Evolutionary conservation across 2,888 invertebrate species (phyloP), one percentile per base, ranked within the genome.

Genomic region (Creontiades dilutus): DNA sequence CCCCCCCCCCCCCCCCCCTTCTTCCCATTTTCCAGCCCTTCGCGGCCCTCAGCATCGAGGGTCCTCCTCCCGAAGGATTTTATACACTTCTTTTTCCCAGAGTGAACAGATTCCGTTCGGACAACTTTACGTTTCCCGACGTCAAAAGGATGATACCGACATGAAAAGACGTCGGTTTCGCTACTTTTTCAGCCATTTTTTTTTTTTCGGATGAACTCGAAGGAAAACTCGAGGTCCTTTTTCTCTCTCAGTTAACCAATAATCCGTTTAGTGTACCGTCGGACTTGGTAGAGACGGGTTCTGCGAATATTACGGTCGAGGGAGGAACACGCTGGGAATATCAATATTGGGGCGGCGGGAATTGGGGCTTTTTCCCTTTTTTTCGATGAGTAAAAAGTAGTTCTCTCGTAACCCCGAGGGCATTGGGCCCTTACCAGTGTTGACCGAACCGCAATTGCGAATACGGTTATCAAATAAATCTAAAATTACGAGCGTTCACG

Each of bases 131-230:
- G 52, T 52, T 52, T 52, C 14, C 2, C 12, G n/a, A 19, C 61
- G 61, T 61, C 61, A 16, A 61, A 61, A n/a, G 61, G 61, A 19
- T 61, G 19, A 16, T 61, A 61, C 61, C 19, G 61, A 61, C 52
- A 16, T 52, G 52, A 37, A 37, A 52, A 52, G 13, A 52, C 52
- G 52, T 52, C 52, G 5, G 16, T 52, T 52, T 52, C 52, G 16
- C 52, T 37, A 16, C 16, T 14, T 52, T 52, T 52, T 52, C 11
- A 12, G 3, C 52, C 11, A 14, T 52, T 14, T 52, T 13, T 48
- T 11, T 7, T 48, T 48, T 27, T 75, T 12, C 19, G 2, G 28
- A 19, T 27, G 28, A 23, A 27, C 28, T 13, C n/a, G 9, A 19
- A 7, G n/a, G 23, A 14, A 5, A 37, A 7, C 37, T 37, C 37